phyloP scores from a whole-genome alignment of 2,797 vertebrate species.

The Chelonia mydas region DNA sequence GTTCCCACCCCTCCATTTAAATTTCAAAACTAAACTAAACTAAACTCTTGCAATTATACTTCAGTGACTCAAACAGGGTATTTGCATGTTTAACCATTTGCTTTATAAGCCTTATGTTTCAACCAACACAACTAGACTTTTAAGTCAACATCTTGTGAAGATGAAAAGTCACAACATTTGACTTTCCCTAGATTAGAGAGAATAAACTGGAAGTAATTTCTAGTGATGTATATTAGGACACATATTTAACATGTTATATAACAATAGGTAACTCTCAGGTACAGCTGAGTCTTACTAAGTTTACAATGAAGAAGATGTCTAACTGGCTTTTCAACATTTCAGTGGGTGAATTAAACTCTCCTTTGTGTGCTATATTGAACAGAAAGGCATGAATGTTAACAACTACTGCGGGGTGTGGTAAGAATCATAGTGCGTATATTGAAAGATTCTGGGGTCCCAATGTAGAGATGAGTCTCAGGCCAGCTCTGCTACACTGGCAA shows the following conservation, averaged over 20 bases:
- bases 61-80: background rate
- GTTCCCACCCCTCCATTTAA: background rate
- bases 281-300: background rate
- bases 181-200: background rate
- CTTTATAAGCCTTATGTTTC: background rate
- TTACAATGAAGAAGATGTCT: background rate
- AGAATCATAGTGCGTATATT: background rate
- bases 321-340: background rate
- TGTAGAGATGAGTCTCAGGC: too few relatives aligned
- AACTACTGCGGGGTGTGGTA: background rate
- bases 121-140: background rate
- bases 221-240: background rate
- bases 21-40: background rate
- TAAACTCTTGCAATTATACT: background rate
- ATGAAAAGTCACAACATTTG: background rate
- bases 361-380: background rate
- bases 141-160: background rate
- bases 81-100: background rate
- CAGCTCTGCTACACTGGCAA: too few relatives aligned
- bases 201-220: background rate
- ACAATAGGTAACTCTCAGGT: background rate
- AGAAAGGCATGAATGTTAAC: background rate
- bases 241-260: fast-evolving
- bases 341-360: background rate
- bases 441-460: too few relatives aligned